phyloP scores from a whole-genome alignment of 2,888 invertebrate genomes.

The Epinotia demarniana region DNA sequence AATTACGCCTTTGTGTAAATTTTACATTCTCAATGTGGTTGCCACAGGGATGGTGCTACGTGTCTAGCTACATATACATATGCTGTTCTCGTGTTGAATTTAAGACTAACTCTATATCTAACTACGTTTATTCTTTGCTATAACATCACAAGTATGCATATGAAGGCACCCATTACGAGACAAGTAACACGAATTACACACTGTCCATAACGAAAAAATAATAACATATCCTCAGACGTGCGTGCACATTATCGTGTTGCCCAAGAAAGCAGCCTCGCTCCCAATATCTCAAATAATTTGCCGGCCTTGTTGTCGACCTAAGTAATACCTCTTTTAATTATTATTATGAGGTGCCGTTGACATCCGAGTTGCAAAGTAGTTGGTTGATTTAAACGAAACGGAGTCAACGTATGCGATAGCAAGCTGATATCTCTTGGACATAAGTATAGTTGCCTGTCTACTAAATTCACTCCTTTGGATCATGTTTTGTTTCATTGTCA shows the following conservation, averaged over 20 bases:
- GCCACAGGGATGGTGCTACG: too few relatives aligned
- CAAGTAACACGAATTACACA: constrained; percentile 57
- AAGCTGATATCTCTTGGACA: not conserved
- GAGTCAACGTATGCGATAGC: not conserved
- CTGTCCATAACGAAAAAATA: constrained; percentile 77
- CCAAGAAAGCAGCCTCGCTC: constrained; percentile 76
- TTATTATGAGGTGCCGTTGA: constrained; percentile 71
- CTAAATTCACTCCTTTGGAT: not conserved
- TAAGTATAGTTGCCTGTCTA: not conserved
- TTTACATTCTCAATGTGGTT: too few relatives aligned
- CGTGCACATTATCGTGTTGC: constrained; percentile 63
- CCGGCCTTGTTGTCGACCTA: constrained; percentile 71
- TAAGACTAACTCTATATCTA: not conserved
- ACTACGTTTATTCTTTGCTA: constrained; percentile 31
- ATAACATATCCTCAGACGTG: constrained; percentile 69
- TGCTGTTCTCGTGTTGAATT: not conserved
- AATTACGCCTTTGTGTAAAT: not conserved
- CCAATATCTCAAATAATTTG: constrained; percentile 77
- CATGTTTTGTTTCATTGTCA: too few relatives aligned
- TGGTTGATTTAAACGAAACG: not conserved
- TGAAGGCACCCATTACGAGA: constrained; percentile 48
- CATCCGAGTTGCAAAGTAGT: constrained; percentile 66
- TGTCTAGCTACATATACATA: not conserved
- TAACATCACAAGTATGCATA: constrained; percentile 50
- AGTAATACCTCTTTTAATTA: constrained; percentile 75